phyloP scores from a whole-genome alignment of 2,113 vertebrate genomes.

The Vombatus ursinus region DNA sequence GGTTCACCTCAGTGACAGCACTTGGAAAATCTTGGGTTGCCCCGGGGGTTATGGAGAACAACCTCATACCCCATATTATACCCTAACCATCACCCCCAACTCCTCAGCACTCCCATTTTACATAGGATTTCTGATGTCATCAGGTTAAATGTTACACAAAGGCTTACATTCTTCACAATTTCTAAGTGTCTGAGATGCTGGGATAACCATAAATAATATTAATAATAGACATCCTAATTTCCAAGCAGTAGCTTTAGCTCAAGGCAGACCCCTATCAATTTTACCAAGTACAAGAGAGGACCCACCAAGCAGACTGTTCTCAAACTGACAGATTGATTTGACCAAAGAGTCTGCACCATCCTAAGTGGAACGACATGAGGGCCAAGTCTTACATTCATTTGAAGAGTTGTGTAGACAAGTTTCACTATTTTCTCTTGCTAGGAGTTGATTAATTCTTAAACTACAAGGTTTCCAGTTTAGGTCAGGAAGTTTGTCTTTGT shows the following conservation, averaged over 20 bases:
- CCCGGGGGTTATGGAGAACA: background rate
- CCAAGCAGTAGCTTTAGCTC: background rate
- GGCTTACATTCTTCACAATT: background rate
- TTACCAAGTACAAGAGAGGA: background rate
- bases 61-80: background rate
- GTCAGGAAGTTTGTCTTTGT: background rate
- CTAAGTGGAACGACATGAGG: background rate
- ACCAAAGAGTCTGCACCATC: background rate
- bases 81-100: background rate
- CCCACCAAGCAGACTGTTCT: background rate
- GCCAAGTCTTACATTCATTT: background rate
- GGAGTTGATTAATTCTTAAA: background rate
- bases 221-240: background rate
- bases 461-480: background rate
- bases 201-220: background rate
- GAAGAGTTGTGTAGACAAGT: background rate
- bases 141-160: background rate
- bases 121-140: background rate
- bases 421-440: background rate
- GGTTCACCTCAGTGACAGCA: background rate
- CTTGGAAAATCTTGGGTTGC: background rate
- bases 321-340: background rate
- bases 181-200: background rate
- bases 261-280: background rate
- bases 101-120: background rate